phyloP scores from a whole-genome alignment of 2,888 invertebrate species.

The Cosmia pyralina region DNA sequence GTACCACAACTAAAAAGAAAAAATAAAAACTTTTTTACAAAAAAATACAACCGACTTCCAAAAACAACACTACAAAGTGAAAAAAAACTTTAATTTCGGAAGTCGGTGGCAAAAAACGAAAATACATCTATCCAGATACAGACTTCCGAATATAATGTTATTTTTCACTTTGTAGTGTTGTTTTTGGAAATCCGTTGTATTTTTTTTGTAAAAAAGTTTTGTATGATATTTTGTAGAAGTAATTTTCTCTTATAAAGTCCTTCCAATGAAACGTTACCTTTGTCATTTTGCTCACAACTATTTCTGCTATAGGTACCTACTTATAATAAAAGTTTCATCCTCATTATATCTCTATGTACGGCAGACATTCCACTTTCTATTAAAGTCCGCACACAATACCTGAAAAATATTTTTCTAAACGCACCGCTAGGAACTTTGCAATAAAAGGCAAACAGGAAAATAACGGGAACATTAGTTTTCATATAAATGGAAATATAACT shows the following conservation, averaged over 20 bases:
- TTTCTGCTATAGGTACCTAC: conserved; percentile 1
- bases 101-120: no score
- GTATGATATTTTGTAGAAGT: not conserved
- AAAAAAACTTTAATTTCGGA: no score
- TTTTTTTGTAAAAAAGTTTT: no score
- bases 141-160: no score
- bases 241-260: not conserved
- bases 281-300: not conserved
- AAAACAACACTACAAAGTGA: no score
- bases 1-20: no score
- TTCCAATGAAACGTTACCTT: not conserved
- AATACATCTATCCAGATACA: no score
- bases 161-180: no score
- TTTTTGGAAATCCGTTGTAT: no score
- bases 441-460: conserved; percentile 65
- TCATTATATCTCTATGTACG: conserved; percentile 14
- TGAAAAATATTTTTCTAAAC: conserved; percentile 51
- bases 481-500: conserved; percentile 70
- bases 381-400: conserved; percentile 37
- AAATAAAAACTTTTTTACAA: no score
- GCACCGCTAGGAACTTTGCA: conserved; percentile 58
- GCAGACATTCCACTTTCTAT: conserved; percentile 30
- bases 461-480: conserved; percentile 68
- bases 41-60: no score
- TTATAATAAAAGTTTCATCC: conserved; percentile 2